Conservation (phyloP, 2,113 vertebrate genomes). For the Cinclus cinclus region DNA sequence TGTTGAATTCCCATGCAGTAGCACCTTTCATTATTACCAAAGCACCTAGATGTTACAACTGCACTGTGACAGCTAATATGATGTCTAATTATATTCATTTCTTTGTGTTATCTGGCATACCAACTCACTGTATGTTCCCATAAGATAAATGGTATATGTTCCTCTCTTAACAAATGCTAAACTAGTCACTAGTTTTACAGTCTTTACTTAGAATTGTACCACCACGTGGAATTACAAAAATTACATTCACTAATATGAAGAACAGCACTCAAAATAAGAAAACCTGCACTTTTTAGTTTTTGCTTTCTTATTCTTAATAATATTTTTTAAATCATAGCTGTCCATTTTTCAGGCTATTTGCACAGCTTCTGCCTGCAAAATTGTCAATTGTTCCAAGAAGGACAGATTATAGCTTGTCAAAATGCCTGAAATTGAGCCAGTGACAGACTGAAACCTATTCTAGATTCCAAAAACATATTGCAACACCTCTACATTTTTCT, state of each 20-base stretch:
- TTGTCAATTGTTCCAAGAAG: neutral
- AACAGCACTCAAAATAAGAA: neutral
- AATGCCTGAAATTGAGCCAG: constrained; percentile 37
- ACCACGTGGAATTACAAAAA: neutral
- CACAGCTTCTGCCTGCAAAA: neutral
- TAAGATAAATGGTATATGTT: neutral
- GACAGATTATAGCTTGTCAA: constrained; percentile 44
- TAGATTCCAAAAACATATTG: neutral
- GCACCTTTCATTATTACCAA: neutral
- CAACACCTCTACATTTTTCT: neutral
- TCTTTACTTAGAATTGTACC: neutral
- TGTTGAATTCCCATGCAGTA: neutral
- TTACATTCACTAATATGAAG: neutral
- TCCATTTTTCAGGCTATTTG: constrained; percentile 19
- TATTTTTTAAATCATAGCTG: constrained; percentile 2
- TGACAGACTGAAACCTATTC: constrained; percentile 17
- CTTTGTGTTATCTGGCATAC: neutral
- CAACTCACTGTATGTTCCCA: neutral
- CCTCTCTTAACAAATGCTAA: neutral
- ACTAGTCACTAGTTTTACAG: neutral
- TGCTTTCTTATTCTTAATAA: neutral
- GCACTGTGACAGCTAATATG: neutral
- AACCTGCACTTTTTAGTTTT: neutral
- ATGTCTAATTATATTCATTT: neutral
- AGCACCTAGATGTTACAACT: neutral